Base-by-base conservation (phyloP, 1,140 invertebrate species). In the Chlorops oryzae region DNA sequence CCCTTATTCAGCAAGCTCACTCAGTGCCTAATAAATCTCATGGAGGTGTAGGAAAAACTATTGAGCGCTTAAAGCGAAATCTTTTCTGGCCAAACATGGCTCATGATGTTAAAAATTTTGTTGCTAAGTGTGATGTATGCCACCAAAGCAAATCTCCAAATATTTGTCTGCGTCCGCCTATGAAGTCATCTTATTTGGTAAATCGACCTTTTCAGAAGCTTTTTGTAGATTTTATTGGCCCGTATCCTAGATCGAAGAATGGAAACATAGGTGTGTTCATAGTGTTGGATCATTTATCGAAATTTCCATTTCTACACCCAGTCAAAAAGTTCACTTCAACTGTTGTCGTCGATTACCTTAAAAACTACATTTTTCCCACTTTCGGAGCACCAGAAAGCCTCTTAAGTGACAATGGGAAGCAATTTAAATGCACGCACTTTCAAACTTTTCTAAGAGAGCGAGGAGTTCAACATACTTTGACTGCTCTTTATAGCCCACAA, bases 341-440 rank as follows among this genome's bases (percentile, higher is more conserved):
- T 35, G n/a, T 28, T 24, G 47, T 53, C n/a, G 10, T 37, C 6
- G 17, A 51, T 10, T 47, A 42, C 41, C 12, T 55, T 10, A 18
- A 56, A 48, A n/a, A 53, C 3, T 5, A 51, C 4, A 17, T 58
- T 6, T 56, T 56, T 44, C 43, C 51, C 20, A 53, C 42, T 24
- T 59, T 49, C 21, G 57, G 60, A 7, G 35, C 57, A 2, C 62
- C 57, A 12, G 45, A 58, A 23, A 50, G 44, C 5, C 20, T 61
- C 9, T 28, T 61, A 3, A 55, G 45, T 10, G 58, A 67, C 34
- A 63, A 63, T 32, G 63, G 51, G 1, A 17, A 28, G 2, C 59
- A 64, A 35, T 62, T 59, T 45, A 55, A 43, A 27, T 50, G 52
- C 2, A 39, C 37, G 13, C 25, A 56, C 6, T 62, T 65, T 25